Evolutionary conservation across 2,797 vertebrate genomes (phyloP).

Genomic region (Potorous gilbertii): DNA sequence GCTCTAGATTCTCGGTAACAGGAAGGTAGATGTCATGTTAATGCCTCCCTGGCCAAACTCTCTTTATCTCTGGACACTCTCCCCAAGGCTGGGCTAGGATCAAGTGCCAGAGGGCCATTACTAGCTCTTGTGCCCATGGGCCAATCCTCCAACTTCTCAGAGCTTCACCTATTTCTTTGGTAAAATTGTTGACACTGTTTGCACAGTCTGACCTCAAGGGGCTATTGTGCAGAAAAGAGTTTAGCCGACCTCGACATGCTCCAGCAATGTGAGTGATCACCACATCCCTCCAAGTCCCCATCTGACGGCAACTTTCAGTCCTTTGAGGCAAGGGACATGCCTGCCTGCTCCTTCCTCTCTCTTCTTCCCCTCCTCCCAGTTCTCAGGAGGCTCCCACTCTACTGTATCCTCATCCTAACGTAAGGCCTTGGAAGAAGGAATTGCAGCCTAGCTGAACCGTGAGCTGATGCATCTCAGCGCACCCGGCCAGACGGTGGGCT

Average conservation of each 20-base stretch:
- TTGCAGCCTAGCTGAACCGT: background rate
- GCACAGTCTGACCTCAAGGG: background rate
- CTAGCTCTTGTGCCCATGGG: background rate
- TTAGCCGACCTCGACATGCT: background rate
- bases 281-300: accelerated
- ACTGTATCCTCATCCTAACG: background rate
- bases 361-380: background rate
- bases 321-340: accelerated
- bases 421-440: background rate
- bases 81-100: background rate
- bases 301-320: background rate
- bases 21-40: background rate
- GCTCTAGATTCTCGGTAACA: background rate
- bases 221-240: background rate
- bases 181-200: background rate
- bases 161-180: background rate
- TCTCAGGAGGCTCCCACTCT: accelerated
- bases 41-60: background rate
- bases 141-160: background rate
- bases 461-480: background rate
- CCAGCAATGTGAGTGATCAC: background rate
- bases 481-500: background rate
- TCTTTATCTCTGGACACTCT: background rate
- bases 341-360: background rate
- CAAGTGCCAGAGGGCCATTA: background rate